These are phyloP conservation scores for Eugnorisma glareosa DNA, from an alignment of 2,888 invertebrate species.

Conservation along the genomic window DNA sequence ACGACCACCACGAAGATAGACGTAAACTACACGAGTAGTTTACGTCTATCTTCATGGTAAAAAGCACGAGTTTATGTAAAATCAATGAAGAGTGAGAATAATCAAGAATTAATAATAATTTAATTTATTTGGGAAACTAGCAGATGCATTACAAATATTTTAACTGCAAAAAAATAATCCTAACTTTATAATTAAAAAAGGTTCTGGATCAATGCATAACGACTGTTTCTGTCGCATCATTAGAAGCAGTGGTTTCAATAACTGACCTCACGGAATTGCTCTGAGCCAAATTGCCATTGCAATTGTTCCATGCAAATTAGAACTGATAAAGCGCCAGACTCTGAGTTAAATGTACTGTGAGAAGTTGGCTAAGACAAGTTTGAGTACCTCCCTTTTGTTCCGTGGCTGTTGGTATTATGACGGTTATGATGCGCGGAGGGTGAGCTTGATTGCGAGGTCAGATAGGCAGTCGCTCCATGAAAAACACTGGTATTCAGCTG, in stretches of 20 bases:
- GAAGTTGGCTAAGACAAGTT: conserved; percentile 13
- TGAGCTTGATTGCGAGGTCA: not conserved
- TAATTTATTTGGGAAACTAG: not conserved
- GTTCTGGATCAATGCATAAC: not conserved
- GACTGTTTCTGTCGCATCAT: conserved; percentile 13
- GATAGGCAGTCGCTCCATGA: not conserved
- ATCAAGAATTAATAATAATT: not conserved
- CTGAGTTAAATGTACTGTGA: conserved; percentile 19
- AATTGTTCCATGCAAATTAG: conserved; percentile 26
- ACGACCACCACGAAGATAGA: no score
- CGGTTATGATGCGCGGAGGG: not conserved
- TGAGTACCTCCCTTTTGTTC: not conserved
- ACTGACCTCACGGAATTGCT: conserved; percentile 26
- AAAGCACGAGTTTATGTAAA: not conserved
- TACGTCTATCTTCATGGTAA: not conserved
- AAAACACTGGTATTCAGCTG: not conserved
- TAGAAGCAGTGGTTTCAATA: conserved; percentile 22
- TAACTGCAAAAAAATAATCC: not conserved
- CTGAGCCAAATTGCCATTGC: conserved; percentile 30
- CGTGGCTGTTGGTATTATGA: not conserved
- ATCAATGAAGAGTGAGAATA: not conserved
- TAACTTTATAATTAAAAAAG: not conserved
- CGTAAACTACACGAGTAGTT: no score
- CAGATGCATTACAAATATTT: not conserved
- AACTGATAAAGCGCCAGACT: conserved; percentile 11